Percentiles rank a stretch among this genome's conserved stretches.
Conservation (phyloP, 2,888 invertebrate genomes). For the Scelioninae gen. 2 region DNA sequence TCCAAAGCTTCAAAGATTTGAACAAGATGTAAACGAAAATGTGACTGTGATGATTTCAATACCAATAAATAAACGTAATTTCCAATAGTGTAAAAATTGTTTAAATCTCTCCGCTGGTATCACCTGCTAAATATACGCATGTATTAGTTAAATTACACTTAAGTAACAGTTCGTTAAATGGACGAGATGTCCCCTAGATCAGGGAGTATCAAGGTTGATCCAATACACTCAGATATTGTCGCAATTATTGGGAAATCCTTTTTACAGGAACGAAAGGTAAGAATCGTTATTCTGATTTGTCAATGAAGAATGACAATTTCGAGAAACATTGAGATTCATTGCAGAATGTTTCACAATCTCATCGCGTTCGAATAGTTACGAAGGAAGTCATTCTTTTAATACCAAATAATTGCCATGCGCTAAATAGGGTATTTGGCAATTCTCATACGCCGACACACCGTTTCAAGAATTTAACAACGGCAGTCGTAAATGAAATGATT, state of each 20-base stretch:
- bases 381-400: too few relatives aligned
- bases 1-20: too few relatives aligned
- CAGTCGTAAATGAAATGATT: too few relatives aligned
- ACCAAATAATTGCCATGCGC: too few relatives aligned
- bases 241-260: slow-evolving; percentile 61
- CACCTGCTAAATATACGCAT: slow-evolving; percentile 40
- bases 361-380: too few relatives aligned
- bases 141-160: slow-evolving; percentile 57
- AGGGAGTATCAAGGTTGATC: slow-evolving; percentile 69
- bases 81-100: slow-evolving; percentile 27
- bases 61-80: slow-evolving; percentile 33
- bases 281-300: slow-evolving; percentile 13
- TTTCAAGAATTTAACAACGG: too few relatives aligned
- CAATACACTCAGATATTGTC: slow-evolving; percentile 64
- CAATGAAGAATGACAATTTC: background rate
- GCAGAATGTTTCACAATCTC: too few relatives aligned
- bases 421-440: too few relatives aligned
- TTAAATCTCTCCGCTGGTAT: slow-evolving; percentile 31
- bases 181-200: slow-evolving; percentile 59
- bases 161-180: slow-evolving; percentile 60
- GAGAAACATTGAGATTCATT: too few relatives aligned
- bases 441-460: too few relatives aligned
- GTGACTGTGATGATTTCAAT: slow-evolving; percentile 31
- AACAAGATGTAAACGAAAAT: slow-evolving; percentile 2
- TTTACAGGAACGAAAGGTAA: slow-evolving; percentile 51